Conservation (phyloP, 2,113 vertebrate species). For the Pyrgilauda ruficollis region DNA sequence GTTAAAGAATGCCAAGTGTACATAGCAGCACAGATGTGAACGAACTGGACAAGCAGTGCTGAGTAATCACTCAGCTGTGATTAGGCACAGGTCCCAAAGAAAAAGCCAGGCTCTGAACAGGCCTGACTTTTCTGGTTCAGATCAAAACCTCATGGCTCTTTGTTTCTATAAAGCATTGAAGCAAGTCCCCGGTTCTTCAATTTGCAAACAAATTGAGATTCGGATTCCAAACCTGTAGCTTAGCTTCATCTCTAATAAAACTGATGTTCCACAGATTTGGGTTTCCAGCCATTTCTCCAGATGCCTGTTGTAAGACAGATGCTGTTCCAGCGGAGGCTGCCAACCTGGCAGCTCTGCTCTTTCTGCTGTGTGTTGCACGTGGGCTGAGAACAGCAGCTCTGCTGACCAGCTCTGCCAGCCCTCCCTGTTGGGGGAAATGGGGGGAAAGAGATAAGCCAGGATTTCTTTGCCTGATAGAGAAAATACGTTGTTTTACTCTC, state of each 20-base stretch:
- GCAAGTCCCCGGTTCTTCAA: background rate
- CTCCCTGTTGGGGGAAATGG: accelerated
- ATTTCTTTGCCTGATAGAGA: background rate
- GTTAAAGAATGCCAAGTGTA: background rate
- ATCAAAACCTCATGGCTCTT: constrained; percentile 50
- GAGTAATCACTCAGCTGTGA: constrained; percentile 39
- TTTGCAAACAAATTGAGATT: background rate
- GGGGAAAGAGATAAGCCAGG: accelerated
- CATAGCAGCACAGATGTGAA: background rate
- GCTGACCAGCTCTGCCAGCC: background rate
- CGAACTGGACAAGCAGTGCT: constrained; percentile 13
- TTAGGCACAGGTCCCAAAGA: background rate
- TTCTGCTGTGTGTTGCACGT: accelerated
- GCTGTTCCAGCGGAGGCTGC: background rate
- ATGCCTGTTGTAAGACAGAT: background rate
- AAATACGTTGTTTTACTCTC: background rate
- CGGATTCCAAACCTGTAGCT: constrained; percentile 14
- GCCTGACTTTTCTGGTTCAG: background rate
- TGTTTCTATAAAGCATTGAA: background rate
- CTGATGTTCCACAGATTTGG: constrained; percentile 1
- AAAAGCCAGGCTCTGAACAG: constrained; percentile 2
- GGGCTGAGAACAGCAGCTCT: background rate
- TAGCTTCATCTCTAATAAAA: background rate
- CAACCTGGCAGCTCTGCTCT: background rate
- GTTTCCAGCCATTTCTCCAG: background rate